These are phyloP conservation scores for Seladonia tumulorum DNA, from an alignment of 2,888 invertebrate genomes.

Conservation along the genomic window DNA sequence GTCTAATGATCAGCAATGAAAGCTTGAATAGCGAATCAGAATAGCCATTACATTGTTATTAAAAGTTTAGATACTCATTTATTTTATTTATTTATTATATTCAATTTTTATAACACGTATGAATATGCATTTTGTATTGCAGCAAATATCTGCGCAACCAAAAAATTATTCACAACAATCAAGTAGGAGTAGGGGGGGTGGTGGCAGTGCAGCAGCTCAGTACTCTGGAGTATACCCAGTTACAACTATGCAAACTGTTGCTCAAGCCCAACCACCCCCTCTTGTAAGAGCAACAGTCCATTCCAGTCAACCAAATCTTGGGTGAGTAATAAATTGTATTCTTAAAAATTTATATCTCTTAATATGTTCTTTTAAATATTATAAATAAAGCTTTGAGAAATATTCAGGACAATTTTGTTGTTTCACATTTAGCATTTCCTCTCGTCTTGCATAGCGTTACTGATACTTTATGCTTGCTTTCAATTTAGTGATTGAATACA, in stretches of 20 bases:
- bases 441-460: conserved; percentile 39
- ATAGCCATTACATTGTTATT: neutral
- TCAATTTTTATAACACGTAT: neutral
- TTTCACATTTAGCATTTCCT: conserved; percentile 39
- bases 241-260: conserved; percentile 81
- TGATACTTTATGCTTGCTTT: conserved; percentile 55
- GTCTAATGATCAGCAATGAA: neutral
- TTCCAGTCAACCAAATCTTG: conserved; percentile 83
- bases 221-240: conserved; percentile 82
- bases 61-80: neutral
- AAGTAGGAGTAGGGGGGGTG: conserved; percentile 80
- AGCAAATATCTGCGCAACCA: conserved; percentile 74
- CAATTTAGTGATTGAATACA: conserved; percentile 51
- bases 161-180: conserved; percentile 78
- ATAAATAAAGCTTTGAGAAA: conserved; percentile 49
- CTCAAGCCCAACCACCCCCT: conserved; percentile 85
- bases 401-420: conserved; percentile 27
- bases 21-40: neutral
- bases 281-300: conserved; percentile 85
- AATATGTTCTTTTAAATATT: conserved; percentile 15
- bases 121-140: conserved; percentile 24
- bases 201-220: conserved; percentile 76
- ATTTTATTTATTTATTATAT: neutral
- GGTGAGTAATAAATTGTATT: conserved; percentile 78
- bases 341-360: conserved; percentile 31